These are phyloP conservation scores for Mercenaria mercenaria DNA, from an alignment of 1,140 invertebrate genomes.

Conservation along the genomic window DNA sequence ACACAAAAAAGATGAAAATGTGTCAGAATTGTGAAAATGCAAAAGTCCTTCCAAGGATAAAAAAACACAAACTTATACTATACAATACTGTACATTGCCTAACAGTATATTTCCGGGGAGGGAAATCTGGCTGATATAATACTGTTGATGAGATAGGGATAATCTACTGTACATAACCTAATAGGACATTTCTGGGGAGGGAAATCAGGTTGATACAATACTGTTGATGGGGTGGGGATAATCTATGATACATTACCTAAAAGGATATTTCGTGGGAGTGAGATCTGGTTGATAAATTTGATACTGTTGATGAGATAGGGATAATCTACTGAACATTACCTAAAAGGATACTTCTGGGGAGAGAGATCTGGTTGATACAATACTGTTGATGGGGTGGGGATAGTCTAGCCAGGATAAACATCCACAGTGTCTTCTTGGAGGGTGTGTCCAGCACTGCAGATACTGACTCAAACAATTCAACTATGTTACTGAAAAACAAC, in stretches of 20 bases:
- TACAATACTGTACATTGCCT: no score
- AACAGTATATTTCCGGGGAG: no score
- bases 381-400: constrained; percentile 79
- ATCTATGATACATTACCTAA: no score
- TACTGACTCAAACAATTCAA: constrained; percentile 73
- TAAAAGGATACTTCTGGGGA: constrained; percentile 73
- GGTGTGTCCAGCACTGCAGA: constrained; percentile 81
- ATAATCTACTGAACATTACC: constrained; percentile 65
- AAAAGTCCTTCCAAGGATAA: no score
- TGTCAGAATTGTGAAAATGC: no score
- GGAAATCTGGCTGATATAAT: no score
- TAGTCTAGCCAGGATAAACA: constrained; percentile 80
- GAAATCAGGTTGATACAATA: constrained; percentile 78
- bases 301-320: no score
- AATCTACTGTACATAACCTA: constrained; percentile 68
- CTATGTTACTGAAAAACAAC: constrained; percentile 76
- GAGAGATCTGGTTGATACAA: constrained; percentile 77
- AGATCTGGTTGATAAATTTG: no score
- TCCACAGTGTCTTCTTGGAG: constrained; percentile 83
- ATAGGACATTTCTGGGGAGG: constrained; percentile 73
- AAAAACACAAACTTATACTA: no score
- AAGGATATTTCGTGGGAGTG: no score
- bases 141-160: no score
- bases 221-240: constrained; percentile 79
- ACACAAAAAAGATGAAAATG: no score